A percentile compares a stretch with the other conserved stretches of the same genome.
Evolutionary conservation across 2,797 vertebrate genomes (phyloP).

Genomic region (Loris lydekkerianus): DNA sequence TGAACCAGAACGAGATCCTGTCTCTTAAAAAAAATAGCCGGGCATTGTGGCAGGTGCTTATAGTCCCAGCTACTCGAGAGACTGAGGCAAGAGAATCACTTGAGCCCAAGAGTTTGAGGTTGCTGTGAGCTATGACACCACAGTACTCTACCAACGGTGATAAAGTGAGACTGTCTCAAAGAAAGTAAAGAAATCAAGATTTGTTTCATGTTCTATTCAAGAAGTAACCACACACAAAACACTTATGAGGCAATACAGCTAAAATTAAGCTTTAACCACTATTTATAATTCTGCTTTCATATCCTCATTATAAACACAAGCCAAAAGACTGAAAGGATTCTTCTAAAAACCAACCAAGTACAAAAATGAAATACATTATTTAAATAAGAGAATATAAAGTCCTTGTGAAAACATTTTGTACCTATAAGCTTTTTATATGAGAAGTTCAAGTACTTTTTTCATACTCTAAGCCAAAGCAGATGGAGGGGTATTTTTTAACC

Average conservation of each 20-base stretch:
- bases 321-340: constrained; percentile 42
- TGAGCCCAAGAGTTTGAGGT: no score
- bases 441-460: constrained; percentile 66
- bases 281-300: constrained; percentile 59
- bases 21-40: no score
- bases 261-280: constrained; percentile 25
- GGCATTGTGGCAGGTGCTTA: no score
- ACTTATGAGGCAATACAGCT: constrained; percentile 5
- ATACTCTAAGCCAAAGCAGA: constrained; percentile 63
- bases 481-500: constrained; percentile 53
- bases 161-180: no score
- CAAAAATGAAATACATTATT: constrained; percentile 48
- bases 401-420: constrained; percentile 58
- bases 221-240: constrained; percentile 45
- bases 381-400: constrained; percentile 34
- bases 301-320: neutral
- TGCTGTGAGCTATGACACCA: no score
- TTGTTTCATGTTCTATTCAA: constrained; percentile 16
- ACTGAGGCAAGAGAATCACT: no score
- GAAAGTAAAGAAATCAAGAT: constrained; percentile 20
- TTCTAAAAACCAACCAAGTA: constrained; percentile 46
- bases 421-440: constrained; percentile 65
- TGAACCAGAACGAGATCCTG: no score
- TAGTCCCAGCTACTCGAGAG: no score
- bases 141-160: no score